Base-by-base conservation (phyloP, 2,888 invertebrate genomes). In the Drosophila aldrichi region DNA sequence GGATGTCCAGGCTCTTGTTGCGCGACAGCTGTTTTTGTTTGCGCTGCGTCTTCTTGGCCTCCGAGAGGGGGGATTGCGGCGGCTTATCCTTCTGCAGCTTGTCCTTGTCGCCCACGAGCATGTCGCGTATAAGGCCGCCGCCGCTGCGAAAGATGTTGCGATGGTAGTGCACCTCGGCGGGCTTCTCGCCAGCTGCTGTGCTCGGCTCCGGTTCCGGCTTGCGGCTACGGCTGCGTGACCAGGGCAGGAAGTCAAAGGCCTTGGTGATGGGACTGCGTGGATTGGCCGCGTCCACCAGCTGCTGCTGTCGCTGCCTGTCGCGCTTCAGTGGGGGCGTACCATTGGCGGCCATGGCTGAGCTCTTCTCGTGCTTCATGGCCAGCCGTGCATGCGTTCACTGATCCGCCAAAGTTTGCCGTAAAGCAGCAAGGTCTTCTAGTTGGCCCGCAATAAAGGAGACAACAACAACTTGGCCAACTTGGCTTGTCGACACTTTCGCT, bases 161-260 rank as follows among this genome's bases (percentile, higher is more conserved):
- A 46, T 92, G 91, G 65, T 89, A 91, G 52, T 91, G 89, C 54
- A 88, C 82, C 29, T 85, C 82, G 8, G 88, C 18, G 12, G 79
- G 36, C 29, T 77, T 69, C 2, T 79, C 66, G 3, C 51, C 18
- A 12, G 76, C 55, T 8, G 46, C 46, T 20, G 52, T 25, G 7
- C 10, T 32, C 1, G 64, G n/a, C 12, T 18, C 71, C 14, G 49
- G 38, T 12, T 58, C 61, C 22, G 65, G 25, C 64, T 74, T 70
- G 49, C 10, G 70, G n/a, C 82, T 91, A 62, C 84, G 84, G 54
- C 81, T 91, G 46, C 91, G 87, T 14, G 91, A 68, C 93, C 93
- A 93, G 38, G 92, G 92, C 16, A 93, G 79, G 55, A 93, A 93
- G 59, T 93, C 93, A 61, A 93, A 92, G 43, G 93, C 92, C 77